Conservation (phyloP, 2,888 invertebrate genomes). For the Troglohyphantes excavatus region DNA sequence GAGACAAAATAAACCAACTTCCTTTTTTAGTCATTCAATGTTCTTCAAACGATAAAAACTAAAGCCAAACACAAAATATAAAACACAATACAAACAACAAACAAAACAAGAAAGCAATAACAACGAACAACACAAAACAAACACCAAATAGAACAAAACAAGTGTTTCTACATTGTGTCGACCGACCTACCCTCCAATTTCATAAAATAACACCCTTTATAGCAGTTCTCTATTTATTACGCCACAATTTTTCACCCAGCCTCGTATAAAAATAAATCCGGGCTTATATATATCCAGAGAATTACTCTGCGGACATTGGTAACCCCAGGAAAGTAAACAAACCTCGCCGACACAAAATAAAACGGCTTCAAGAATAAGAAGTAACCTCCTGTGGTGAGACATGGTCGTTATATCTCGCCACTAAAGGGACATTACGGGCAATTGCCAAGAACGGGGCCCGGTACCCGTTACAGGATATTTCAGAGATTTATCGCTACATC, state of each 20-base stretch:
- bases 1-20: no score
- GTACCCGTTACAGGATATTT: background rate
- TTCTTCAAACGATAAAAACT: no score
- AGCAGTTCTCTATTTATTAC: background rate
- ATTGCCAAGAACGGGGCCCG: background rate
- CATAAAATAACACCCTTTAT: background rate
- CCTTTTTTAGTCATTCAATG: no score
- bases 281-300: background rate
- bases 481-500: background rate
- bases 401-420: background rate
- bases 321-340: background rate
- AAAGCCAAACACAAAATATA: no score
- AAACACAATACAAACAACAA: no score
- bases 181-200: no score
- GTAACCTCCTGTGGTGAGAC: background rate
- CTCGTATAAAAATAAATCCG: background rate
- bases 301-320: background rate
- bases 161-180: no score
- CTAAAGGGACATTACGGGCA: constrained; percentile 14
- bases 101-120: no score
- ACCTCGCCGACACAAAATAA: background rate
- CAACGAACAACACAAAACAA: no score
- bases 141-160: no score
- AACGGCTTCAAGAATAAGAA: background rate
- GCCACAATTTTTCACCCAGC: background rate